These are phyloP conservation scores for Cervus canadensis DNA, from an alignment of 2,113 vertebrate species.

Conservation along the genomic window DNA sequence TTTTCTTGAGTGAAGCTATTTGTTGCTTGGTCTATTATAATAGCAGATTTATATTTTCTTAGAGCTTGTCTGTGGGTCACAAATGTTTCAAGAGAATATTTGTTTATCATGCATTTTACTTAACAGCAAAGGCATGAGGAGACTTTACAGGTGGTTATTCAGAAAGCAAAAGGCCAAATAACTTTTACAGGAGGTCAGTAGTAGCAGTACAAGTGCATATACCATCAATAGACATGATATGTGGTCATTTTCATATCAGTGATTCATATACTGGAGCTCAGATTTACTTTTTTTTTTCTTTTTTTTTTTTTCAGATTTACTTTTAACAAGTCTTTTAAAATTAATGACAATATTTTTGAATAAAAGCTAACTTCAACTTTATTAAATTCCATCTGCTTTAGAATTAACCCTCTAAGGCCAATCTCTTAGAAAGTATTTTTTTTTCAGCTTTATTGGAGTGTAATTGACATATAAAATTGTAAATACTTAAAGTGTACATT, in stretches of 20 bases:
- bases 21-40: not conserved
- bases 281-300: not conserved
- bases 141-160: not conserved
- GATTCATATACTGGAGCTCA: not conserved
- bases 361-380: not conserved
- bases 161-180: not conserved
- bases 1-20: not conserved
- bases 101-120: not conserved
- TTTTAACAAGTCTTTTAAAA: not conserved
- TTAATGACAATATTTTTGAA: not conserved
- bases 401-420: not conserved
- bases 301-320: not conserved
- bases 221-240: not conserved
- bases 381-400: not conserved
- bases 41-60: not conserved
- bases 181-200: not conserved
- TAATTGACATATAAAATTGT: not conserved
- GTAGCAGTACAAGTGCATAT: not conserved
- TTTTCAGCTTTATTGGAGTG: too few relatives aligned
- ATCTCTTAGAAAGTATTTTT: not conserved
- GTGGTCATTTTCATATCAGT: not conserved
- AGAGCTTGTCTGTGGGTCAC: not conserved
- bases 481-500: not conserved
- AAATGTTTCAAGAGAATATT: not conserved
- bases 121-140: not conserved